Base-by-base conservation (phyloP, 1,140 invertebrate species). In the Bicyclus anynana region DNA sequence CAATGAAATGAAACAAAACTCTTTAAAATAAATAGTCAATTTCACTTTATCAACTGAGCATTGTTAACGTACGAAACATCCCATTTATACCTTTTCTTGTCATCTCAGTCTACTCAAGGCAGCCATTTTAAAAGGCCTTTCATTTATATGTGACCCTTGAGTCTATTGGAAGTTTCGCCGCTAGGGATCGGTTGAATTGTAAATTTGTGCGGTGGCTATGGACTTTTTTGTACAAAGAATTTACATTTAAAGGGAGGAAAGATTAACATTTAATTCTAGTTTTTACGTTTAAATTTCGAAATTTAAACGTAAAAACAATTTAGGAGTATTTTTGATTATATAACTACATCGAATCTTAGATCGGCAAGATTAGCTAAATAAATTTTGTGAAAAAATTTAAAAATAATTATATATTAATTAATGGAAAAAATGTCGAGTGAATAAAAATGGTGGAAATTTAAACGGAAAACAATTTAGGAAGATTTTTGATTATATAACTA, bases 111-210 rank as follows among this genome's bases (percentile, higher is more conserved):
- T 20, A 51, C 35, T 51, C 49, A 35, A 21, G 49, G 1, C 37
- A 38, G 17, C 49, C 18, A 38, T 51, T 51, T 38, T 51, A 51
- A 53, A 52, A 53, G 51, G 37, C 4, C 23, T 53, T 53, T 53
- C 20, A 53, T 53, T 53, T 53, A 53, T 44, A 23, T 53, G 51
- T 53, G 37, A 53, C 37, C 51, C 37, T 27, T 14, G 23, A 53
- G 51, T 29, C 38, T 53, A 53, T 53, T 53, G 40, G 40, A 53
- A 53, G 40, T 46, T 53, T 53, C 5, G 42, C 42, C 42, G 26
- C 56, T 59, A 7, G 57, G 50, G 57, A 49, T 49, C 35, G 21
- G 51, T 53, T 29, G 51, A 59, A 59, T 59, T 49, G 21, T 42
- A 21, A 53, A 53, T 53, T 53, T 46, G n/a, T 16, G 21, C 23